These are phyloP conservation scores for Cottus gobio DNA, from an alignment of 2,113 vertebrate species.

Conservation along the genomic window DNA sequence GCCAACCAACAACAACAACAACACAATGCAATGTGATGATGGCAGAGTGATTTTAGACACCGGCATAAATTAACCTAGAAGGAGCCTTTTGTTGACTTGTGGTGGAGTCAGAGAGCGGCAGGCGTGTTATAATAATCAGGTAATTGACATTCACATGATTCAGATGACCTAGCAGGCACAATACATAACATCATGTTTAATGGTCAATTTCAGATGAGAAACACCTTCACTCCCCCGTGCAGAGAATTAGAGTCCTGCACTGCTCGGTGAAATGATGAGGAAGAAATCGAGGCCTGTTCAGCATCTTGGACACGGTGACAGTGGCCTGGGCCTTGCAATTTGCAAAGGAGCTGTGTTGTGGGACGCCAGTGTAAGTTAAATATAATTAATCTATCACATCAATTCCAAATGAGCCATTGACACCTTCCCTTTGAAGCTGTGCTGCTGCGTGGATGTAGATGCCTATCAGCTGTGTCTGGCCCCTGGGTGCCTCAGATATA, in stretches of 20 bases:
- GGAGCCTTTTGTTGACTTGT: conserved; percentile 60
- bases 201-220: conserved; percentile 60
- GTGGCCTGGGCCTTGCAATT: conserved; percentile 58
- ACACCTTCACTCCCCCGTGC: conserved; percentile 24
- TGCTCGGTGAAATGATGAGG: conserved; percentile 64
- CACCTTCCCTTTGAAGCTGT: conserved; percentile 72
- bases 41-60: conserved; percentile 57
- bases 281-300: conserved; percentile 57
- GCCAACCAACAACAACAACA: conserved; percentile 53
- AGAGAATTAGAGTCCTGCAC: conserved; percentile 26
- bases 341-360: conserved; percentile 69
- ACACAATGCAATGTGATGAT: conserved; percentile 64
- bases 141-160: conserved; percentile 64
- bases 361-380: conserved; percentile 68
- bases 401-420: conserved; percentile 75
- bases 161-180: conserved; percentile 38
- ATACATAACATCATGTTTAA: conserved; percentile 35
- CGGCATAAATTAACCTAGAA: conserved; percentile 70
- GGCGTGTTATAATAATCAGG: conserved; percentile 57
- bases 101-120: conserved; percentile 6
- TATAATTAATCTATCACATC: conserved; percentile 81
- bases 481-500: conserved; percentile 70
- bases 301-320: conserved; percentile 31
- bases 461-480: conserved; percentile 68
- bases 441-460: conserved; percentile 69